Evolutionary conservation across 2,797 vertebrate species (phyloP).

Genomic region (Coregonus sp.): DNA sequence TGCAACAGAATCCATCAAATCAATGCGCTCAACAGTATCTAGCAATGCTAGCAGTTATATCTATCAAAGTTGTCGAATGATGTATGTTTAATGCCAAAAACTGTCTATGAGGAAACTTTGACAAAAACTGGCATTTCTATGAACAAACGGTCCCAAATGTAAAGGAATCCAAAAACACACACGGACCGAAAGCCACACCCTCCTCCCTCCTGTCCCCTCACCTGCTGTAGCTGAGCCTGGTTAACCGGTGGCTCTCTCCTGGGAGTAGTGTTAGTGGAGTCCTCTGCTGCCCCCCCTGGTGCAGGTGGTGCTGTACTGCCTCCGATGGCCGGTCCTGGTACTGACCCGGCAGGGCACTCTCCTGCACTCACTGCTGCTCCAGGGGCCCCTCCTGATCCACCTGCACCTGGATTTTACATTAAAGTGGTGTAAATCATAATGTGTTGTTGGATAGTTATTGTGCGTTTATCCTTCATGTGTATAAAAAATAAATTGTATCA

Average conservation of each 20-base stretch:
- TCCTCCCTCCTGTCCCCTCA: slow-evolving; percentile 45
- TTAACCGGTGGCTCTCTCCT: slow-evolving; percentile 92
- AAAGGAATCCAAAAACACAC: neutral
- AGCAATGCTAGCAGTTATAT: neutral
- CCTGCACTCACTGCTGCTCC: slow-evolving; percentile 56
- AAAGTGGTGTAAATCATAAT: neutral
- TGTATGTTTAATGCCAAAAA: slow-evolving; percentile 10
- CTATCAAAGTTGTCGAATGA: neutral
- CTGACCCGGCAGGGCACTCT: slow-evolving; percentile 66
- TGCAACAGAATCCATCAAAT: neutral
- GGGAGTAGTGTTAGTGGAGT: slow-evolving; percentile 76
- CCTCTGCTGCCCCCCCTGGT: slow-evolving; percentile 70
- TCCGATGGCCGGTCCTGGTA: slow-evolving; percentile 48
- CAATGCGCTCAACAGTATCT: slow-evolving; percentile 5
- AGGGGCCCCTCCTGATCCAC: slow-evolving; percentile 53
- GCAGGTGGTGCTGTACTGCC: slow-evolving; percentile 25
- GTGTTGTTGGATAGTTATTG: neutral
- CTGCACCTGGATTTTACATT: neutral
- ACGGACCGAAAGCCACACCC: neutral
- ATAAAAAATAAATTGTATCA: too few relatives aligned
- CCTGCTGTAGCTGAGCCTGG: slow-evolving; percentile 93
- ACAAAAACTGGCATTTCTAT: neutral
- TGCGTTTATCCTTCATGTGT: too few relatives aligned
- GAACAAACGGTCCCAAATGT: neutral
- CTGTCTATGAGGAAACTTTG: neutral